A percentile compares a stretch with the other conserved stretches of the same genome.
phyloP scores from a whole-genome alignment of 2,113 vertebrate species.

The Dendrocopos noguchii region DNA sequence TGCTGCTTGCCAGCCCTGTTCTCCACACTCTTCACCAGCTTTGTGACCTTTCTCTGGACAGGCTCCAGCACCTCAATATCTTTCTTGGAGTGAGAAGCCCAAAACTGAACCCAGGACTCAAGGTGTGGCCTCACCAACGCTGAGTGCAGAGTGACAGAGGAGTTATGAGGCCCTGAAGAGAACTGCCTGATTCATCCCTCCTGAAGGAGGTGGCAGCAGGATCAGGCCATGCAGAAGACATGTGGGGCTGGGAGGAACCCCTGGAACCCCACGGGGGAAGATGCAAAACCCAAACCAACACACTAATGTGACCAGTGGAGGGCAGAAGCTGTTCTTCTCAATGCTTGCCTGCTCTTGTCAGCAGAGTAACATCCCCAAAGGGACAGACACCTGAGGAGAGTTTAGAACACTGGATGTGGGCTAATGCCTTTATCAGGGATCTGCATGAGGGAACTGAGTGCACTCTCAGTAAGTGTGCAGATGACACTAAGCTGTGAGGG shows the following conservation, averaged over 20 bases:
- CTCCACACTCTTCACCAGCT: too few species aligned
- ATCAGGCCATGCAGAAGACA: background rate
- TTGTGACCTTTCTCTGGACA: too few species aligned
- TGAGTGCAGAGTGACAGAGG: too few species aligned
- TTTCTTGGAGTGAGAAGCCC: too few species aligned
- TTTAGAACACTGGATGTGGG: background rate
- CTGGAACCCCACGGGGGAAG: slow-evolving; percentile 34
- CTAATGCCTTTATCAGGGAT: too few species aligned
- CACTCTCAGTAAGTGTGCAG: too few species aligned
- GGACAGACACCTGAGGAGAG: background rate
- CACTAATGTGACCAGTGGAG: background rate
- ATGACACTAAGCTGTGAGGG: too few species aligned
- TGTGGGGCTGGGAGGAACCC: slow-evolving; percentile 17
- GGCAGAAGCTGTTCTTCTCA: slow-evolving; percentile 38
- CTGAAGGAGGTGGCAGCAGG: background rate
- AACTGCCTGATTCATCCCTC: background rate
- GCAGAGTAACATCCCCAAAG: background rate
- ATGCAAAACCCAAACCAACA: background rate
- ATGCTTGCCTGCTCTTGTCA: background rate
- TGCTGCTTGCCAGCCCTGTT: too few species aligned
- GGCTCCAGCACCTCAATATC: too few species aligned
- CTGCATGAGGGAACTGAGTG: too few species aligned
- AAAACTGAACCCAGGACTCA: too few species aligned
- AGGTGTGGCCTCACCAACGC: too few species aligned
- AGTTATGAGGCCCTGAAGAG: background rate